Conservation (phyloP, 2,113 vertebrate species). For the Tragelaphus buxtoni region DNA sequence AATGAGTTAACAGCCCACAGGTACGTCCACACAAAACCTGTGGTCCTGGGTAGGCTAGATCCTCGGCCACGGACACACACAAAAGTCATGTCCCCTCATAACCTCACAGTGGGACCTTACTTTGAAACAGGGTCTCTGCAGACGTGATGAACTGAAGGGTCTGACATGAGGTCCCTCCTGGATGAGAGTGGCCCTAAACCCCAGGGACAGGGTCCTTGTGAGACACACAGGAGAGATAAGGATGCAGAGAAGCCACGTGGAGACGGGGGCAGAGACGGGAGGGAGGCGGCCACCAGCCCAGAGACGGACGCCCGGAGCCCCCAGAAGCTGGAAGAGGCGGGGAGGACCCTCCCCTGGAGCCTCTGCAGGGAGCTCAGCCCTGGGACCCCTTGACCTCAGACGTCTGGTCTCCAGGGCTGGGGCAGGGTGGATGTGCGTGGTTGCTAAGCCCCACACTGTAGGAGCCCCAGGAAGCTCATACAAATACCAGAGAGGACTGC, state of each 20-base stretch:
- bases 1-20: rapidly evolving
- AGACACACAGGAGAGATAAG: rapidly evolving
- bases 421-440: background rate
- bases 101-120: no score
- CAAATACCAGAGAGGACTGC: background rate
- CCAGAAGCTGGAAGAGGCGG: rapidly evolving
- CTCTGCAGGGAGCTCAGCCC: rapidly evolving
- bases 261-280: rapidly evolving
- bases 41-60: rapidly evolving
- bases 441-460: background rate
- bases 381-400: background rate
- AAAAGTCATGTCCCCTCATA: rapidly evolving
- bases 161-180: background rate
- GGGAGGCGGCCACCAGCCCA: background rate
- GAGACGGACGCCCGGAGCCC: rapidly evolving
- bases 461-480: background rate
- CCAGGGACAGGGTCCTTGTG: background rate
- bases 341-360: background rate
- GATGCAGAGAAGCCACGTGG: background rate
- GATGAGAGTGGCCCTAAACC: background rate
- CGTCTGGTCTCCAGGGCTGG: rapidly evolving
- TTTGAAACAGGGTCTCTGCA: background rate
- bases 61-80: background rate
- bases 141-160: background rate
- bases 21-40: rapidly evolving